Evolutionary conservation across 1,140 invertebrate genomes (phyloP).

Genomic region (Zeugodacus cucurbitae): DNA sequence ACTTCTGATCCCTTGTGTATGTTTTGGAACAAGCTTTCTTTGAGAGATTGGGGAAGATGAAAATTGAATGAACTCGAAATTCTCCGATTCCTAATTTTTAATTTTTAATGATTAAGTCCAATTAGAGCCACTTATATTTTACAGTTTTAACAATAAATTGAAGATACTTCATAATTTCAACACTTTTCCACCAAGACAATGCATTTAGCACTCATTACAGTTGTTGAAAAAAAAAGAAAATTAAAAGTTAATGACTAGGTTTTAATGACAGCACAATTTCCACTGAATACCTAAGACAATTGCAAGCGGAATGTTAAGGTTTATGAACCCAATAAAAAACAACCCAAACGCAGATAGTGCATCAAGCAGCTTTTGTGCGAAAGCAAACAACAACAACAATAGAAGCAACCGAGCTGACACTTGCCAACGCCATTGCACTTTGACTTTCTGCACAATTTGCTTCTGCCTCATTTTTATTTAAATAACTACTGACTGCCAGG

Average conservation of each 20-base stretch:
- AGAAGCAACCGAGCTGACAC: not conserved
- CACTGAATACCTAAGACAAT: constrained; percentile 34
- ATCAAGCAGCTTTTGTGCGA: not conserved
- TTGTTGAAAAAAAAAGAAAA: not conserved
- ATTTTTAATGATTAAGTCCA: too few species aligned
- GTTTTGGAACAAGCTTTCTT: too few species aligned
- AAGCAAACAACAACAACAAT: not conserved
- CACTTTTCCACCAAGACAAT: not conserved
- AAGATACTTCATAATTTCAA: not conserved
- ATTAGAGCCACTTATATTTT: too few species aligned
- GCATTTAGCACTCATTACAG: not conserved
- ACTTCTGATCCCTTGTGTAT: too few species aligned
- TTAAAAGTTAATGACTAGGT: not conserved
- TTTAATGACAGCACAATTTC: constrained; percentile 7
- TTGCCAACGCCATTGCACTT: constrained; percentile 20
- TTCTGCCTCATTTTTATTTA: constrained; percentile 17
- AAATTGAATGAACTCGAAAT: too few species aligned
- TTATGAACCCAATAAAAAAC: constrained; percentile 24
- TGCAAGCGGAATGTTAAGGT: constrained; percentile 23
- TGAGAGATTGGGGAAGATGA: too few species aligned
- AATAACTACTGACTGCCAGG: not conserved
- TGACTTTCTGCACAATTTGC: constrained; percentile 34
- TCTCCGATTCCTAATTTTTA: too few species aligned
- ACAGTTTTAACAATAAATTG: too few species aligned
- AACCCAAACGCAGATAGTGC: not conserved